These are phyloP conservation scores for Prionailurus bengalensis DNA, from an alignment of 2,113 vertebrate genomes.

Conservation along the genomic window DNA sequence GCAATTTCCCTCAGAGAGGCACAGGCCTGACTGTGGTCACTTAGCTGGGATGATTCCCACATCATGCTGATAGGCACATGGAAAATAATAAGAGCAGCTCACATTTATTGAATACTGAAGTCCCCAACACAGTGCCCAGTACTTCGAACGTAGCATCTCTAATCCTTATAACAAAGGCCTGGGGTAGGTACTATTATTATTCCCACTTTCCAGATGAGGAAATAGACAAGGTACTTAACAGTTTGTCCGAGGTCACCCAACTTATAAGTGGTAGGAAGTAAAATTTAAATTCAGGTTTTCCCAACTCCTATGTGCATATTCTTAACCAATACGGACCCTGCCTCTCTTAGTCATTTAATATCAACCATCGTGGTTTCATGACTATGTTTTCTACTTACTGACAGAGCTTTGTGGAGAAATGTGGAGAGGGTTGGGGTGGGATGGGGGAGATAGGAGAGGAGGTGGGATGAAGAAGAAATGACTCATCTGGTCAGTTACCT, in stretches of 20 bases:
- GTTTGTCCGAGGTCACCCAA: neutral
- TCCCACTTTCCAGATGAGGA: neutral
- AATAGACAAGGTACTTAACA: neutral
- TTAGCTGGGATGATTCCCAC: neutral
- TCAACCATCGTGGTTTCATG: neutral
- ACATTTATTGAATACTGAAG: neutral
- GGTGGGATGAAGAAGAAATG: too few species aligned
- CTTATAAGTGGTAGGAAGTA: neutral
- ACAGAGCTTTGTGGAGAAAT: neutral
- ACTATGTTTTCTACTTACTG: neutral
- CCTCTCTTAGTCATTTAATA: neutral
- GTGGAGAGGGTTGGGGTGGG: neutral
- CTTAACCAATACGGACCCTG: neutral
- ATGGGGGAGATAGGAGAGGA: neutral
- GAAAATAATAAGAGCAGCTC: constrained; percentile 23
- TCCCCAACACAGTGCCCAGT: neutral
- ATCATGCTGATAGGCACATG: neutral
- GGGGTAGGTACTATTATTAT: neutral
- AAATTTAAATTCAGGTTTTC: neutral
- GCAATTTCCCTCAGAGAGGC: constrained; percentile 7
- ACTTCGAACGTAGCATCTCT: neutral
- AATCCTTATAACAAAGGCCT: neutral
- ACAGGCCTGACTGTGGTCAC: neutral
- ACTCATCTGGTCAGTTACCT: neutral
- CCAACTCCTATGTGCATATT: neutral